These are phyloP conservation scores for Eupithecia inturbata DNA, from an alignment of 2,888 invertebrate species.

Conservation along the genomic window DNA sequence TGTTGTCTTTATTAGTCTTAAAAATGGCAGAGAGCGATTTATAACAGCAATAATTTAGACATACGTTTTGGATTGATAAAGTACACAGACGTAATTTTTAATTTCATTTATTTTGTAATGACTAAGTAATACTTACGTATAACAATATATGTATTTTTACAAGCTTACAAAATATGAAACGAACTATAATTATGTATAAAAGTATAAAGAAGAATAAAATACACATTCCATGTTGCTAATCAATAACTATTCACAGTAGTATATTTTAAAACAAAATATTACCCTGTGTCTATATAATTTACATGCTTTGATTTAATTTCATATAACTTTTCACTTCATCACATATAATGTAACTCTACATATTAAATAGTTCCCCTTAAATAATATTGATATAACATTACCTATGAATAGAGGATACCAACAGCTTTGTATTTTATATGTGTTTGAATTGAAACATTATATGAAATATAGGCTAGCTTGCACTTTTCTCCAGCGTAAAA, in stretches of 20 bases:
- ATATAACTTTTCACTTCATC: constrained; percentile 43
- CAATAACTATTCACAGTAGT: constrained; percentile 63
- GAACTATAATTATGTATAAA: constrained; percentile 12
- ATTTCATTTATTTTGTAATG: constrained; percentile 44
- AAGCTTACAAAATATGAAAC: constrained; percentile 5
- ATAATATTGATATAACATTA: not conserved
- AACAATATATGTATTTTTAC: constrained; percentile 4
- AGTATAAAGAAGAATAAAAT: constrained; percentile 27
- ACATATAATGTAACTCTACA: constrained; percentile 5
- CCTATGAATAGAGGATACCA: not conserved
- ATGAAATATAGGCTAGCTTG: constrained; percentile 38
- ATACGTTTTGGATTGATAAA: not conserved
- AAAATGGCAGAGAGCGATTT: not conserved
- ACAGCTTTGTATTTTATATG: not conserved
- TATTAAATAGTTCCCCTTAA: not conserved
- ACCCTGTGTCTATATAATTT: constrained; percentile 64
- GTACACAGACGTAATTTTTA: not conserved
- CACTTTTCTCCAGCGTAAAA: constrained; percentile 37
- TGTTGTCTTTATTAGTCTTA: not conserved
- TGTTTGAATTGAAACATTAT: constrained; percentile 25
- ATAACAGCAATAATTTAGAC: not conserved
- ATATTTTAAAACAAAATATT: constrained; percentile 71
- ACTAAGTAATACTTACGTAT: constrained; percentile 38
- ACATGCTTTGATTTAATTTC: constrained; percentile 48
- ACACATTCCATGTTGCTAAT: constrained; percentile 50